Base-by-base conservation (phyloP, 1,140 invertebrate genomes). In the Neocloeon triangulifer region DNA sequence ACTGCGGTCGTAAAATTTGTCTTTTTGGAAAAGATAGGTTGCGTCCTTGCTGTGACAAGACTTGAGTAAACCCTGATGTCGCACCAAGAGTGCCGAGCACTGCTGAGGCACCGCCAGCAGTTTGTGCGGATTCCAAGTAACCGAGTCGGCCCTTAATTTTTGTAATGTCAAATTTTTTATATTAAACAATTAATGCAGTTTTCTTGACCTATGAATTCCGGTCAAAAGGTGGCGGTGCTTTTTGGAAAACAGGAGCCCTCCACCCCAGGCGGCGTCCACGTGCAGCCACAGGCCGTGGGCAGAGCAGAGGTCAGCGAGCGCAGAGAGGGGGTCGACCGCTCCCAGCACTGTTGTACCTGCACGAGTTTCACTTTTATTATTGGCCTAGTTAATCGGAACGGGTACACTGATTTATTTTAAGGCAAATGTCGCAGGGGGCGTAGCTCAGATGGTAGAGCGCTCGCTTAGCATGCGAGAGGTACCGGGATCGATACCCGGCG, bases 71-170 rank as follows among this genome's bases (percentile, higher is more conserved):
- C 52, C 52, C 46, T 26, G 25, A 29, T 54, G 40, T 37, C 35
- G 40, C 2, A 65, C 47, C 2, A 73, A 45, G 35, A 70, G 56
- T 8, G 62, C 53, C 2, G 65, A 69, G 45, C 66, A 70, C 43
- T 73, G 70, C 32, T 71, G 58, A n/a, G 64, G 61, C 12, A 57
- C 61, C 9, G 64, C 66, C 44, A 73, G 55, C 41, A 72, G 48
- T 43, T 72, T 73, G 43, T 73, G 69, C 8, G 68, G 68, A 48
- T 74, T 73, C 62, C 70, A 72, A 8, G 67, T 65, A 17, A 71
- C 54, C 0, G 69, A 71, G 43, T 73, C 56, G 4, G 64, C 66
- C 36, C 57, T 62, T 45, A 19, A 20, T 13, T n/a, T n/a, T n/a
- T n/a, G n/a, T n/a, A n/a, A n/a, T n/a, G n/a, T n/a, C n/a, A n/a